Evolutionary conservation across 2,888 invertebrate species (phyloP).

Genomic region (Mesoligia furuncula): DNA sequence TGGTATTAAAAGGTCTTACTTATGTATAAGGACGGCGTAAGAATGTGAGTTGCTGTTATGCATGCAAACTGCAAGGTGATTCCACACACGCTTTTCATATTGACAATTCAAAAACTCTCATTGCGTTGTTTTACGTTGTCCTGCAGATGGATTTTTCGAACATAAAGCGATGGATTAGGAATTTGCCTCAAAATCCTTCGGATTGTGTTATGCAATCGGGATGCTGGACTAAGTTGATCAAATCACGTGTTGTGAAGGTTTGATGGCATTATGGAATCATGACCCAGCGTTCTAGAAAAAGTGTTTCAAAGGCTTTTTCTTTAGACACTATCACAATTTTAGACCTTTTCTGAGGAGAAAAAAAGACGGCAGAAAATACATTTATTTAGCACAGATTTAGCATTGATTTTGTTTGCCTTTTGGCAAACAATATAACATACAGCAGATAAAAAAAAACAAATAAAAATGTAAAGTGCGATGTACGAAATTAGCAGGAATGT

Average conservation of each 20-base stretch:
- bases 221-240: neutral
- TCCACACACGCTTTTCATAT: neutral
- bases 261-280: neutral
- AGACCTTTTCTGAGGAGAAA: neutral
- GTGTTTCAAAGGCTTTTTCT: too few species aligned
- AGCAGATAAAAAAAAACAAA: too few species aligned
- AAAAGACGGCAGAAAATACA: too few species aligned
- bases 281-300: neutral
- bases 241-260: neutral
- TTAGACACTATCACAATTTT: neutral
- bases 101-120: neutral
- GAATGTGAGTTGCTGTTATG: neutral
- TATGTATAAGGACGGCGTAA: neutral
- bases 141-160: neutral
- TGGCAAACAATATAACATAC: too few species aligned
- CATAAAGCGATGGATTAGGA: neutral
- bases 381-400: too few species aligned
- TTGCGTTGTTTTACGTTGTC: neutral
- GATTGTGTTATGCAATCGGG: neutral
- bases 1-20: neutral
- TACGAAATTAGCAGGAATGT: too few species aligned
- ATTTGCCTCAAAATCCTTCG: neutral
- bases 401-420: too few species aligned
- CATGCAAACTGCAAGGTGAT: neutral
- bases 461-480: too few species aligned